A percentile compares a stretch with the other conserved stretches of the same genome.
phyloP scores from a whole-genome alignment of 2,797 vertebrate genomes.

The Pangasius djambal region DNA sequence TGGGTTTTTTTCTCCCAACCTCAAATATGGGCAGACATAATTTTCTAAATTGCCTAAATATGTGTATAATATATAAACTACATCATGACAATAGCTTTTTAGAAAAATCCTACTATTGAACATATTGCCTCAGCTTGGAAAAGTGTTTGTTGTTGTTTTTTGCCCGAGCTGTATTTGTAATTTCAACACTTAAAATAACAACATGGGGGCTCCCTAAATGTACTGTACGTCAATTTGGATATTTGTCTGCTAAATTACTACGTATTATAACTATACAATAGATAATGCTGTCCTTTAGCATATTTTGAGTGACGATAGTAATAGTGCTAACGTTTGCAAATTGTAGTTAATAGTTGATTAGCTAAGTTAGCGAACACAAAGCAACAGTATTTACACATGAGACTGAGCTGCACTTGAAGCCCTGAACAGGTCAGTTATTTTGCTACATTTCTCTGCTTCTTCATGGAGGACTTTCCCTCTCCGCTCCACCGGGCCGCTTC shows the following conservation, averaged over 20 bases:
- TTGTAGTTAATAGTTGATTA: too few relatives aligned
- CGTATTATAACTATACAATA: not conserved
- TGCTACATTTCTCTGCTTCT: not conserved
- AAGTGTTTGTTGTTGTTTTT: not conserved
- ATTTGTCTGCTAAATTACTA: not conserved
- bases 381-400: not conserved
- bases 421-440: not conserved
- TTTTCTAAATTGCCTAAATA: not conserved
- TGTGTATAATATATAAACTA: not conserved
- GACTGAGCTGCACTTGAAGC: not conserved
- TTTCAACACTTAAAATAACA: not conserved
- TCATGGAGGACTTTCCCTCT: not conserved
- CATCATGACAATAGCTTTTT: not conserved
- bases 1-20: too few relatives aligned
- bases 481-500: not conserved
- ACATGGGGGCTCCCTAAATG: not conserved
- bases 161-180: not conserved
- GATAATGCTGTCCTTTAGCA: too few relatives aligned
- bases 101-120: not conserved
- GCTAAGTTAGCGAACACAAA: not conserved
- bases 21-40: not conserved
- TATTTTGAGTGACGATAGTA: not conserved
- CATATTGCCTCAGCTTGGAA: conserved; percentile 1
- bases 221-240: not conserved
- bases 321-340: not conserved